Conservation (phyloP, 2,113 vertebrate genomes). For the Scolopax mira region DNA sequence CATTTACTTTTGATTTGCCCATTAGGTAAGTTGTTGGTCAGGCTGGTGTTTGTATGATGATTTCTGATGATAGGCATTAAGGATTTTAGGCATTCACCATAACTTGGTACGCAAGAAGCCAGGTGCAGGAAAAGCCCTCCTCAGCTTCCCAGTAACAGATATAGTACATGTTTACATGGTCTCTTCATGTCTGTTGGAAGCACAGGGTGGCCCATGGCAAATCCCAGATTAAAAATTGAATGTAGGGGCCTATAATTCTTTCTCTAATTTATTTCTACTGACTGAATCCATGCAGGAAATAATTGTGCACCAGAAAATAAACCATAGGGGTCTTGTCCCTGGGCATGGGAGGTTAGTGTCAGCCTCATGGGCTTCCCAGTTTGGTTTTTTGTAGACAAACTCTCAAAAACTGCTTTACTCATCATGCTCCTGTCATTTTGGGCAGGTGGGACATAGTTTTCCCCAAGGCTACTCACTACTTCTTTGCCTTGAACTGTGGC, state of each 20-base stretch:
- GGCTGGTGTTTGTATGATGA: neutral
- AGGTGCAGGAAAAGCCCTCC: neutral
- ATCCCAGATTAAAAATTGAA: neutral
- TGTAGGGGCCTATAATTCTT: neutral
- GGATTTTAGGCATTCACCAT: neutral
- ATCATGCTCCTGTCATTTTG: neutral
- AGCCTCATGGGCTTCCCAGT: neutral
- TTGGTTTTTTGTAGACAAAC: neutral
- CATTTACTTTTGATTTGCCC: conserved; percentile 1
- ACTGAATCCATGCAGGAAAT: neutral
- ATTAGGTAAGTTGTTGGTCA: neutral
- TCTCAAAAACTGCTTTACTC: neutral
- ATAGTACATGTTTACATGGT: neutral
- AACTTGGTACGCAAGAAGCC: neutral
- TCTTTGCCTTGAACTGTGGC: neutral
- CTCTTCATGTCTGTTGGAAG: neutral
- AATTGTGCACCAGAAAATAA: neutral
- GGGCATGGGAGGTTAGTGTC: neutral
- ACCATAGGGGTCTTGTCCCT: neutral
- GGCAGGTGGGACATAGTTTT: neutral
- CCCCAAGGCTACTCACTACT: neutral
- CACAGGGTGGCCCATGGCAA: neutral
- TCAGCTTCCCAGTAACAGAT: neutral
- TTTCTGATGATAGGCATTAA: neutral
- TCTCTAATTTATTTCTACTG: neutral